phyloP scores from a whole-genome alignment of 2,113 vertebrate species.

The Pristiophorus japonicus region DNA sequence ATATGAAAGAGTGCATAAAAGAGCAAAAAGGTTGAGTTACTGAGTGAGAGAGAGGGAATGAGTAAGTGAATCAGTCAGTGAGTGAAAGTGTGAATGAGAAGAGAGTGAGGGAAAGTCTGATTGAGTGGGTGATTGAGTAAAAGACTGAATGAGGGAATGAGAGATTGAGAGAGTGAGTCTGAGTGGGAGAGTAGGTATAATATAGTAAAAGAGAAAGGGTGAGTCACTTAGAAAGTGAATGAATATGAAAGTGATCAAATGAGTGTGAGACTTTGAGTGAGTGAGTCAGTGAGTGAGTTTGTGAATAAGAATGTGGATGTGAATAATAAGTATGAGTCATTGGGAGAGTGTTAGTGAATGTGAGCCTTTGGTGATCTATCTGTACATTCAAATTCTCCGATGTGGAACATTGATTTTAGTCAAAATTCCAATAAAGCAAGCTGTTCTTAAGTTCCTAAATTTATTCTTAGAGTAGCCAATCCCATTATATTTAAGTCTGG shows the following conservation, averaged over 20 bases:
- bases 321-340: neutral
- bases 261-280: neutral
- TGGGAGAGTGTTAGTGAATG: neutral
- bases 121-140: no score
- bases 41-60: no score
- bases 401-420: neutral
- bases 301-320: no score
- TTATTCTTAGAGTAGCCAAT: neutral
- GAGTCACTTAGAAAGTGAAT: neutral
- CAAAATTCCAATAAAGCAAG: no score
- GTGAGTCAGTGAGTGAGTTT: no score
- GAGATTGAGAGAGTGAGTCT: neutral
- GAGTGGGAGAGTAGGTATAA: neutral
- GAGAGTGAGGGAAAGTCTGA: no score
- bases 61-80: no score
- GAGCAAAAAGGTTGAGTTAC: no score
- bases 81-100: no score
- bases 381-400: neutral
- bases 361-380: neutral
- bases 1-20: no score
- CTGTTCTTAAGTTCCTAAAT: no score
- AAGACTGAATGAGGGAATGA: neutral
- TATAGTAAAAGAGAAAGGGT: neutral
- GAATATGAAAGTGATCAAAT: neutral
- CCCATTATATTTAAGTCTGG: neutral